A percentile compares a stretch with the other conserved stretches of the same genome.
phyloP scores from a whole-genome alignment of 2,113 vertebrate genomes.

The Solea solea region DNA sequence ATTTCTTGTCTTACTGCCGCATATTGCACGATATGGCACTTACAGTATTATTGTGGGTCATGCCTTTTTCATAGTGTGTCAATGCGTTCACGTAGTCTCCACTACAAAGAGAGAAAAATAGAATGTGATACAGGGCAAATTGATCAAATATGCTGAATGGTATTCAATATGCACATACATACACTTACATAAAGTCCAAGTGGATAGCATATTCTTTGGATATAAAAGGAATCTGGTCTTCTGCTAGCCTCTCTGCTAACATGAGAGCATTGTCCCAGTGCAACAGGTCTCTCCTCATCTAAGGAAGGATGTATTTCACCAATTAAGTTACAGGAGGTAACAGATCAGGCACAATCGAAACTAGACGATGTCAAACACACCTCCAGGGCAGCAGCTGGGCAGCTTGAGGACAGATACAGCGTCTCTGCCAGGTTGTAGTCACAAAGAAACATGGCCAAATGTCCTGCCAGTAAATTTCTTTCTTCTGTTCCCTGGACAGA shows the following conservation, averaged over 20 bases:
- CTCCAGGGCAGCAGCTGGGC: conserved; percentile 90
- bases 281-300: conserved; percentile 95
- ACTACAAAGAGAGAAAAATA: conserved; percentile 70
- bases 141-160: neutral
- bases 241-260: conserved; percentile 91
- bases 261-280: conserved; percentile 96
- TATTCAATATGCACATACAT: conserved; percentile 35
- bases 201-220: conserved; percentile 96
- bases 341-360: neutral
- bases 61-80: conserved; percentile 96
- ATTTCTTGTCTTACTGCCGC: no score
- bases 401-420: conserved; percentile 90
- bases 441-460: conserved; percentile 92
- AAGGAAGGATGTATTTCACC: neutral
- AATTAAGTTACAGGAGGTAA: neutral
- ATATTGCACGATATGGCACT: conserved; percentile 29
- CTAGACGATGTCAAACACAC: conserved; percentile 39
- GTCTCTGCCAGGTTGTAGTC: conserved; percentile 95
- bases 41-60: conserved; percentile 89
- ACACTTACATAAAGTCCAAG: conserved; percentile 92
- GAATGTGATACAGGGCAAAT: neutral
- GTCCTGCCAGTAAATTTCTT: conserved; percentile 90
- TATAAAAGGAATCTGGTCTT: conserved; percentile 92
- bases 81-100: conserved; percentile 96
- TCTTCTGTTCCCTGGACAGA: conserved; percentile 89